A percentile compares a stretch with the other conserved stretches of the same genome.
Evolutionary conservation across 2,113 vertebrate species (phyloP).

Genomic region (Loxodonta africana): DNA sequence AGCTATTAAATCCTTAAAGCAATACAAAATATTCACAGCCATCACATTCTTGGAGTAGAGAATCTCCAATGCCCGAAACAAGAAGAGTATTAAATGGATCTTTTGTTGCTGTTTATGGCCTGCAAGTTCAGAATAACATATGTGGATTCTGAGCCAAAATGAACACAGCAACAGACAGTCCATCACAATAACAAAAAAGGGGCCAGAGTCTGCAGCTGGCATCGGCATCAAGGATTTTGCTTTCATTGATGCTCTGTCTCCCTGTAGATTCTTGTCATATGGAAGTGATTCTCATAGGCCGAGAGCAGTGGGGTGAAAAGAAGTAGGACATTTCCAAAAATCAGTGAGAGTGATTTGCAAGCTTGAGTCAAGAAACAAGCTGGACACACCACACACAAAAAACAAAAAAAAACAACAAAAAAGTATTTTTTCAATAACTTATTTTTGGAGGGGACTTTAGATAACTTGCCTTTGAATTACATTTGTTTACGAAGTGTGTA

Average conservation of each 20-base stretch:
- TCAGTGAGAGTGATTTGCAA: background rate
- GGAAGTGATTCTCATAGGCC: background rate
- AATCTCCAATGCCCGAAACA: background rate
- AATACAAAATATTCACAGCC: background rate
- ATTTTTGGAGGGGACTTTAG: background rate
- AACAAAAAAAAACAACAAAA: background rate
- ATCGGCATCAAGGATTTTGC: background rate
- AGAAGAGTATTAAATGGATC: background rate
- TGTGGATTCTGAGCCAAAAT: conserved; percentile 21
- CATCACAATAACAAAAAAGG: background rate
- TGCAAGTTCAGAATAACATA: background rate
- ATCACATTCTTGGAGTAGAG: background rate
- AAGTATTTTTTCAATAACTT: conserved; percentile 6
- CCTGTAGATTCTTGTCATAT: background rate
- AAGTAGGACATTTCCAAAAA: conserved; percentile 44
- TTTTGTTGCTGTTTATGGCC: background rate
- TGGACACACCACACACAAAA: background rate
- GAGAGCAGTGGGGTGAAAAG: conserved; percentile 3
- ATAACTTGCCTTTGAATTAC: background rate
- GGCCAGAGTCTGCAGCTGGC: background rate
- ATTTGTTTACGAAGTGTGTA: background rate
- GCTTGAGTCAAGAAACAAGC: background rate
- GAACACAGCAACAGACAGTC: background rate
- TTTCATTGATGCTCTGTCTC: background rate
- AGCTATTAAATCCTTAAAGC: background rate